Conservation (phyloP, 2,113 vertebrate species). For the Sylvietta virens region DNA sequence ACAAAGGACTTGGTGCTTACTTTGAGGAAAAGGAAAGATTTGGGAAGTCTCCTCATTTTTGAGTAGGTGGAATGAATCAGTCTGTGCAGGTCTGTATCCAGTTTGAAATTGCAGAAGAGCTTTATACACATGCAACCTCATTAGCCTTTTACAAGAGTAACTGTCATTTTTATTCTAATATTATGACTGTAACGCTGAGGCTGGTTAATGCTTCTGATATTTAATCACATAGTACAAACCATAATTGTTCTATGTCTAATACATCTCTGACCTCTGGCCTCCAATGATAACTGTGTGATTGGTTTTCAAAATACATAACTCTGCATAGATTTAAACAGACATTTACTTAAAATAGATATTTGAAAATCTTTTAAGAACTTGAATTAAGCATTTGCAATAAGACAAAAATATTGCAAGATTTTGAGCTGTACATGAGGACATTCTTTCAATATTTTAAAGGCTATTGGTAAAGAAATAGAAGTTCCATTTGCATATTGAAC, state of each 20-base stretch:
- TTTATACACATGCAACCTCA: not conserved
- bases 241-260: slow-evolving; percentile 9
- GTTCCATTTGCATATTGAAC: not conserved
- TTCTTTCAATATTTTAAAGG: not conserved
- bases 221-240: slow-evolving; percentile 45
- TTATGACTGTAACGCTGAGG: slow-evolving; percentile 3
- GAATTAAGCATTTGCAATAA: not conserved
- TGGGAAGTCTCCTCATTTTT: not conserved
- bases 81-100: not conserved
- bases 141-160: slow-evolving; percentile 51
- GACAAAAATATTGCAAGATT: not conserved
- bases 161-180: slow-evolving; percentile 50
- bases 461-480: not conserved
- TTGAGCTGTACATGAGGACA: not conserved
- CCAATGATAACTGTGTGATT: not conserved
- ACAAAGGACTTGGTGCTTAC: not conserved
- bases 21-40: not conserved
- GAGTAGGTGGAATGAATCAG: not conserved
- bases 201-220: slow-evolving; percentile 32
- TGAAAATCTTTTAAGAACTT: not conserved
- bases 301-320: not conserved
- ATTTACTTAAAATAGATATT: not conserved
- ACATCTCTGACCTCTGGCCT: not conserved
- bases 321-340: not conserved
- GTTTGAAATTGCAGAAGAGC: slow-evolving; percentile 1